These are phyloP conservation scores for Corythornis cristatus DNA, from an alignment of 2,113 vertebrate genomes.

Conservation along the genomic window DNA sequence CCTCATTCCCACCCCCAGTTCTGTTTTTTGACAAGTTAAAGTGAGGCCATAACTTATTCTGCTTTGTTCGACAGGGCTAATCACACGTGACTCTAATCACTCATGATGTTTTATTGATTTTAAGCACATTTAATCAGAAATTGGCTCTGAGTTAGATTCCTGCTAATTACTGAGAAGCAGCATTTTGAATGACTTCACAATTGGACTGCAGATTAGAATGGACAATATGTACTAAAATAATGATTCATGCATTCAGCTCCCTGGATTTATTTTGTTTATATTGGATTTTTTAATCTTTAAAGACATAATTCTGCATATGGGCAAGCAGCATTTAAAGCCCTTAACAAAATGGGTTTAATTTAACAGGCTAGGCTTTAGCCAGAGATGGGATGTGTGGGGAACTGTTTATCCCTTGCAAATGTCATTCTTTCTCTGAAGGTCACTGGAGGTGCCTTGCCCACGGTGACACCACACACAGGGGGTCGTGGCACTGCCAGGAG, in stretches of 20 bases:
- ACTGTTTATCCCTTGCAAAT: conserved; percentile 54
- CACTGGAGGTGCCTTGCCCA: neutral
- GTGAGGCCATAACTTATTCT: conserved; percentile 70
- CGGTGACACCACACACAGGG: neutral
- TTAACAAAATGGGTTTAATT: conserved; percentile 70
- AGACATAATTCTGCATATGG: conserved; percentile 71
- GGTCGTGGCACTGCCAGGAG: rapidly evolving
- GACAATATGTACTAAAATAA: conserved; percentile 80
- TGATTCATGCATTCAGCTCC: conserved; percentile 73
- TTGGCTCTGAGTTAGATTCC: conserved; percentile 77
- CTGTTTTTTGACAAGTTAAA: conserved; percentile 75
- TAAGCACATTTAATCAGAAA: conserved; percentile 84
- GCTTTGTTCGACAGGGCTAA: conserved; percentile 77
- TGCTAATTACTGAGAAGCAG: conserved; percentile 80
- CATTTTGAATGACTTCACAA: conserved; percentile 78
- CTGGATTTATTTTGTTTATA: conserved; percentile 78
- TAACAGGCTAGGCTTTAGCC: conserved; percentile 42
- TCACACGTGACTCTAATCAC: conserved; percentile 79
- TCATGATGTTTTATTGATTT: conserved; percentile 83
- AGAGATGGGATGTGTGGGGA: conserved; percentile 49
- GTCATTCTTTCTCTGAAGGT: conserved; percentile 27
- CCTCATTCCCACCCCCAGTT: conserved; percentile 65
- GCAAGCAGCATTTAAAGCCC: conserved; percentile 60
- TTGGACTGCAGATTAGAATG: conserved; percentile 79
- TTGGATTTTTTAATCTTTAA: conserved; percentile 80